Percentiles rank a stretch among this genome's conserved stretches.
Evolutionary conservation across 2,888 invertebrate genomes (phyloP).

Genomic region (Autographa gamma): DNA sequence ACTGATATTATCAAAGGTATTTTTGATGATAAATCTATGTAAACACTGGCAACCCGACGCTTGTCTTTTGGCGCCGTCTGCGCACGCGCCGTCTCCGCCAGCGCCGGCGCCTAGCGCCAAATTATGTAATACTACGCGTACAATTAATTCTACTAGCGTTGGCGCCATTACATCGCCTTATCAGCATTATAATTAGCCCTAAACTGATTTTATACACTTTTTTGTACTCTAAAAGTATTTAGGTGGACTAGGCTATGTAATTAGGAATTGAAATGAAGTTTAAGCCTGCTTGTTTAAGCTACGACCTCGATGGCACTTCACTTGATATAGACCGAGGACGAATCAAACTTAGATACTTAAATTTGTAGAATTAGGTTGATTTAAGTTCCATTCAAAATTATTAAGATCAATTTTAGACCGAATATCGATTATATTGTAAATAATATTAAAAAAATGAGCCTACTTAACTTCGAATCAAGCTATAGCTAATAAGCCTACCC

Average conservation of each 20-base stretch:
- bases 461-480: no score
- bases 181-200: constrained; percentile 47
- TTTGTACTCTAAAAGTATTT: neutral
- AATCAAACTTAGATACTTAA: no score
- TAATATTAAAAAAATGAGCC: no score
- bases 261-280: neutral
- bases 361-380: no score
- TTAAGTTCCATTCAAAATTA: no score
- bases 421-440: no score
- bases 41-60: constrained; percentile 51
- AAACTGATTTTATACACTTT: constrained; percentile 24
- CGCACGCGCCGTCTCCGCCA: constrained; percentile 55
- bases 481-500: no score
- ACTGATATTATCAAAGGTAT: neutral
- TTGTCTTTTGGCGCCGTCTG: constrained; percentile 59
- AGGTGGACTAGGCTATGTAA: neutral
- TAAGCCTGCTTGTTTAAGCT: neutral
- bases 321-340: neutral
- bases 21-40: constrained; percentile 43
- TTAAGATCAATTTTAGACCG: no score
- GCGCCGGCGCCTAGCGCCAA: constrained; percentile 62
- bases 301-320: neutral
- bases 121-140: constrained; percentile 63
- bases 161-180: constrained; percentile 53
- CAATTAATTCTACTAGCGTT: constrained; percentile 50